Evolutionary conservation across 2,888 invertebrate species (phyloP).

Genomic region (Hydraecia micacea): DNA sequence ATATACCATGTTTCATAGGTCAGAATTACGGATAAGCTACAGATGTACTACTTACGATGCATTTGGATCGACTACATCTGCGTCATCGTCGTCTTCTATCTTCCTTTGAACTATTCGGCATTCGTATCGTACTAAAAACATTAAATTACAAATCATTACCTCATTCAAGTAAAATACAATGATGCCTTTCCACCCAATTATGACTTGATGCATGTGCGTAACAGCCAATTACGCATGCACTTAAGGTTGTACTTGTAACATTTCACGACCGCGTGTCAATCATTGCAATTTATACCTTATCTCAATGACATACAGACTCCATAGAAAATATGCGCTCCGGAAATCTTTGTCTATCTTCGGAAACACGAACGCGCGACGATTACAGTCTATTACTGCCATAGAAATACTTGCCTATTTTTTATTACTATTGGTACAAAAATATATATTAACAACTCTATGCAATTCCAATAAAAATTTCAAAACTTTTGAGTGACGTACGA

Average conservation of each 20-base stretch:
- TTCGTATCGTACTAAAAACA: background rate
- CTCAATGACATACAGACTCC: background rate
- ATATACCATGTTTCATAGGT: background rate
- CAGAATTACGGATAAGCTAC: background rate
- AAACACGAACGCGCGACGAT: background rate
- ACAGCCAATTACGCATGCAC: conserved; percentile 9
- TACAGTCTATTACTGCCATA: background rate
- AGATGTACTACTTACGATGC: background rate
- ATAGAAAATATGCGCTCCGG: background rate
- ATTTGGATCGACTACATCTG: background rate
- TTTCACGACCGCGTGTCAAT: background rate
- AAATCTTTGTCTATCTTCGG: background rate
- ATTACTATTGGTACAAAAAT: background rate
- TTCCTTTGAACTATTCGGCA: background rate
- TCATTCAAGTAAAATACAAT: background rate
- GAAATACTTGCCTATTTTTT: background rate
- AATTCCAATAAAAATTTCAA: background rate
- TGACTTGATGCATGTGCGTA: conserved; percentile 11
- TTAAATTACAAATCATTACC: background rate
- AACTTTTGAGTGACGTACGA: background rate
- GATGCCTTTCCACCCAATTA: background rate
- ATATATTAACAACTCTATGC: background rate
- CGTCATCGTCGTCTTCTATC: background rate
- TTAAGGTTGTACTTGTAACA: background rate
- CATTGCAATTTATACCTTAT: background rate